Evolutionary conservation across 2,888 invertebrate species (phyloP), one percentile per base, ranked within the genome.

Genomic region (Ichneumon xanthorius): DNA sequence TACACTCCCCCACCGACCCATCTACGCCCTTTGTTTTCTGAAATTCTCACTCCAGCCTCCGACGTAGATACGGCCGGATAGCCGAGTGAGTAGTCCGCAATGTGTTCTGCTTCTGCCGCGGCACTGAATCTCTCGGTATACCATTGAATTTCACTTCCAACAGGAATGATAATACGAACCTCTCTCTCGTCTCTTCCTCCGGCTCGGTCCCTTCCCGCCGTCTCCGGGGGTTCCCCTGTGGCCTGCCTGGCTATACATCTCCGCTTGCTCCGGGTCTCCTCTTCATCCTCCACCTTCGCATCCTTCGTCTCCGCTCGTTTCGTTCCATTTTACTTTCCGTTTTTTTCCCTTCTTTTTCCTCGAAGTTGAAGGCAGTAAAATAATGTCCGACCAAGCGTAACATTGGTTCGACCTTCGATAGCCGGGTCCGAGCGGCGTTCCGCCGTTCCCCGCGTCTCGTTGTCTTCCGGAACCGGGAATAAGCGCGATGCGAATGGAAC

Each of bases 71-170:
- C n/a, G 63, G 53, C 71, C 26, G 61, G 53, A 73, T 58, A 63
- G 63, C 63, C 75, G 63, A 75, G 75, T 75, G 75, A 76, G 75
- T 65, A 65, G 75, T 76, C 48, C 16, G 75, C 75, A 63, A 33
- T 76, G 75, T 65, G 75, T 50, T 76, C 63, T 53, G 63, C 79
- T 79, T 75, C 48, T 75, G 70, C 53, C 53, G 63, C 63, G 45
- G 80, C 65, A 67, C 48, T 75, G 70, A 63, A 72, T 80, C 76
- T 70, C 84, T 63, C 71, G 61, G 76, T 72, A 76, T 79, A 76
- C 84, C 87, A 87, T 85, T 81, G 85, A 85, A 87, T 85, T 88
- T 84, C 84, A 87, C 82, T 85, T 80, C 72, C 78, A 67, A 70
- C 75, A 68, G 71, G 83, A 83, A 85, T 82, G 81, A 82, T 85